A percentile compares a stretch with the other conserved stretches of the same genome.
phyloP scores from a whole-genome alignment of 2,888 invertebrate genomes.

The Xestoiulus laeticollis region DNA sequence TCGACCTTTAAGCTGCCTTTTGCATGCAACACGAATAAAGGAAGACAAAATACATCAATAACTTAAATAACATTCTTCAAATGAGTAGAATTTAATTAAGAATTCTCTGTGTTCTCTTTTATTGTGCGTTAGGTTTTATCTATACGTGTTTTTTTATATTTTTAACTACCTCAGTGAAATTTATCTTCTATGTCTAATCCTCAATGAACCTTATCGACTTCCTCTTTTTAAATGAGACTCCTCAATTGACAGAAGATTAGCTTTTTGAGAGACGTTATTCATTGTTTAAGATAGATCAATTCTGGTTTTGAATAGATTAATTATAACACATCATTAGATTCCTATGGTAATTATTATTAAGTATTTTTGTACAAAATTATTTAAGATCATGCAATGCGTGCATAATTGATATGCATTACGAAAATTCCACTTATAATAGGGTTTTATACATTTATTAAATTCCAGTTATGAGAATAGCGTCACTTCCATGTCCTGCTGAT shows the following conservation, averaged over 20 bases:
- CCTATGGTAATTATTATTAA: not conserved
- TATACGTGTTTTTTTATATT: not conserved
- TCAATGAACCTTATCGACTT: not conserved
- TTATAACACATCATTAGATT: not conserved
- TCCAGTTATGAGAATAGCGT: too few species aligned
- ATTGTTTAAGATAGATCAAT: not conserved
- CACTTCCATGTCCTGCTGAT: too few species aligned
- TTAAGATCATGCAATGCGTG: not conserved
- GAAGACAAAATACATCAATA: slow-evolving; percentile 17
- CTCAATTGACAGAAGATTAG: not conserved
- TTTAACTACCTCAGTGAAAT: not conserved
- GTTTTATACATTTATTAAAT: too few species aligned
- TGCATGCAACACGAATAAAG: not conserved
- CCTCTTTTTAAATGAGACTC: not conserved
- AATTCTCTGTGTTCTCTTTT: not conserved
- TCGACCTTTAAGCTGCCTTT: slow-evolving; percentile 27
- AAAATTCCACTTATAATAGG: too few species aligned
- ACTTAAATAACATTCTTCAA: slow-evolving; percentile 42
- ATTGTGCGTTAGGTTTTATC: not conserved
- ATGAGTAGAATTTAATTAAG: slow-evolving; percentile 49
- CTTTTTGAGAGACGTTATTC: not conserved
- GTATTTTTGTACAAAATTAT: not conserved
- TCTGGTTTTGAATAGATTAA: not conserved
- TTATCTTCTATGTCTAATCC: slow-evolving; percentile 12
- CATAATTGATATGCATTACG: not conserved